These are phyloP conservation scores for Synanthedon myopaeformis DNA, from an alignment of 2,888 invertebrate species.

Conservation along the genomic window DNA sequence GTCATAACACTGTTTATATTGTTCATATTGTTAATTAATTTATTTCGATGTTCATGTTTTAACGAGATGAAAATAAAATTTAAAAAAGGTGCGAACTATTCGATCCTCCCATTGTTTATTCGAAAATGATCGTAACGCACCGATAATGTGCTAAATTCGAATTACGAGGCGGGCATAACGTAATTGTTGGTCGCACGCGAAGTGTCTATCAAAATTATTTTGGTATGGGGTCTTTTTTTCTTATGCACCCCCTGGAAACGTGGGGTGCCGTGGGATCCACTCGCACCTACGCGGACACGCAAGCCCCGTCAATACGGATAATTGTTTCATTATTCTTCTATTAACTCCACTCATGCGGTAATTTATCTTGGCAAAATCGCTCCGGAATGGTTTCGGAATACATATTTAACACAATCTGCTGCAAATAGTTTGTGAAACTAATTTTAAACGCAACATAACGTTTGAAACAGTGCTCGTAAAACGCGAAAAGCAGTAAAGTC, in stretches of 20 bases:
- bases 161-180: slow-evolving; percentile 38
- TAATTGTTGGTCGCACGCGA: slow-evolving; percentile 64
- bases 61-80: slow-evolving; percentile 34
- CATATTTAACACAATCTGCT: background rate
- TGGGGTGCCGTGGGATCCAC: slow-evolving; percentile 36
- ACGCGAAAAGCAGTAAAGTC: slow-evolving; percentile 39
- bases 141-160: slow-evolving; percentile 66
- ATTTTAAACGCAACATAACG: slow-evolving; percentile 45
- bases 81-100: slow-evolving; percentile 52
- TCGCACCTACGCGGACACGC: slow-evolving; percentile 45
- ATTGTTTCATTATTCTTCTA: slow-evolving; percentile 69
- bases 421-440: slow-evolving; percentile 8
- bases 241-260: slow-evolving; percentile 38
- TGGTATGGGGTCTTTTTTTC: slow-evolving; percentile 52
- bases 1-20: background rate
- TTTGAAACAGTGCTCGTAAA: slow-evolving; percentile 34
- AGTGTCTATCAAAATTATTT: slow-evolving; percentile 68
- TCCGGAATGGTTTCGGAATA: background rate
- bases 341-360: slow-evolving; percentile 56
- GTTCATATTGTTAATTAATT: slow-evolving; percentile 21
- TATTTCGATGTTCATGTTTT: slow-evolving; percentile 36
- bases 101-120: slow-evolving; percentile 41
- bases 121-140: slow-evolving; percentile 50
- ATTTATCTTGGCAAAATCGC: slow-evolving; percentile 34
- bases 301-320: slow-evolving; percentile 52